phyloP scores from a whole-genome alignment of 2,888 invertebrate species.

The Chrysina gloriosa region DNA sequence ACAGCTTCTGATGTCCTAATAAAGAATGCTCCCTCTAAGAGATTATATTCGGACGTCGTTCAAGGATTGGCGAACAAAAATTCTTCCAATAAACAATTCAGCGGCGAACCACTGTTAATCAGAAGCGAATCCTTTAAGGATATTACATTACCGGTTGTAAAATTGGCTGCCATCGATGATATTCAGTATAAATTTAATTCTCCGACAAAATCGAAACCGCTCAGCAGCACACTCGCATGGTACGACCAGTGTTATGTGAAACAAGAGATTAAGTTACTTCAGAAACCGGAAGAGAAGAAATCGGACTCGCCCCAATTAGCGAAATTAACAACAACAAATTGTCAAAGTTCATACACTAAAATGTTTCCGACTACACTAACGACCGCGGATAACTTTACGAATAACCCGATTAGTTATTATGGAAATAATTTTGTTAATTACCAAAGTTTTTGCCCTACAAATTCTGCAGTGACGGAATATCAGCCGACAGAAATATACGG shows the following conservation, averaged over 20 bases:
- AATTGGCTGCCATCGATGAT: background rate
- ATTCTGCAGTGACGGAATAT: conserved; percentile 31
- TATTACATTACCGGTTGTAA: conserved; percentile 19
- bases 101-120: conserved; percentile 15
- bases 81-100: conserved; percentile 32
- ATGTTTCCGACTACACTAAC: conserved; percentile 16
- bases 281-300: conserved; percentile 36
- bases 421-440: conserved; percentile 34
- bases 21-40: conserved; percentile 50
- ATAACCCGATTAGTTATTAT: conserved; percentile 27
- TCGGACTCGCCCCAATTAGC: background rate
- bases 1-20: conserved; percentile 17
- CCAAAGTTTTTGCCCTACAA: conserved; percentile 31
- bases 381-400: conserved; percentile 32
- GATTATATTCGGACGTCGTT: conserved; percentile 62
- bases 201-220: conserved; percentile 27
- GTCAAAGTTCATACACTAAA: conserved; percentile 25
- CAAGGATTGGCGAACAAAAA: conserved; percentile 55
- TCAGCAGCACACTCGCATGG: conserved; percentile 29
- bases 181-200: conserved; percentile 23
- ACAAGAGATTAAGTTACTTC: conserved; percentile 31
- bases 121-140: conserved; percentile 34
- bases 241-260: conserved; percentile 35
- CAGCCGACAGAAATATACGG: conserved; percentile 38
- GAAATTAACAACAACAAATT: conserved; percentile 29